Evolutionary conservation across 1,140 invertebrate species (phyloP).

Genomic region (Triops cancriformis): DNA sequence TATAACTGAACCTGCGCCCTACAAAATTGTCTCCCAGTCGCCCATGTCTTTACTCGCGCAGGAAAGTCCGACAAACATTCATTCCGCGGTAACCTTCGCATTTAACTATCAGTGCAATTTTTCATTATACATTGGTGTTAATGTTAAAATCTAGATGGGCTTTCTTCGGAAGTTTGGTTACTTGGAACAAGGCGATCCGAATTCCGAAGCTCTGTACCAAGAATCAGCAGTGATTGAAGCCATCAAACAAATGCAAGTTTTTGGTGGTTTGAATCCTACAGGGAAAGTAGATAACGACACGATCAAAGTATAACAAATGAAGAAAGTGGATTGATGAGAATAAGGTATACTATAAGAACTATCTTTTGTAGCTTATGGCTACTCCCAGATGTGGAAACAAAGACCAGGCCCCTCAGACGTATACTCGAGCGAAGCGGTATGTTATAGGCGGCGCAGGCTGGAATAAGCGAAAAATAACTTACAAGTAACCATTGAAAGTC

Average conservation of each 20-base stretch:
- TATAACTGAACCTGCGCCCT: background rate
- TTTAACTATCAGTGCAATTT: background rate
- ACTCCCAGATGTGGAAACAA: conserved; percentile 51
- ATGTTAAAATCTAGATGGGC: conserved; percentile 41
- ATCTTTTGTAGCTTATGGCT: conserved; percentile 47
- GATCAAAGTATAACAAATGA: conserved; percentile 40
- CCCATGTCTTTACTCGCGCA: background rate
- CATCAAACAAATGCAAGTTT: conserved; percentile 54
- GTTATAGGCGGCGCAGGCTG: conserved; percentile 49
- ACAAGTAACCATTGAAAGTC: conserved; percentile 34
- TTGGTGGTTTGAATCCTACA: conserved; percentile 54
- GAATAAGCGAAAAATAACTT: conserved; percentile 52
- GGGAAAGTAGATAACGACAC: conserved; percentile 53
- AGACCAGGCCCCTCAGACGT: conserved; percentile 31
- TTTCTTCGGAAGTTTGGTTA: conserved; percentile 58
- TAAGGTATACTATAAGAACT: background rate
- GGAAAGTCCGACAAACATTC: background rate
- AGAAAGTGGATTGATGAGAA: conserved; percentile 22
- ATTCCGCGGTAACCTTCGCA: background rate
- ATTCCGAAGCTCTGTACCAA: conserved; percentile 49
- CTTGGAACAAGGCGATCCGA: conserved; percentile 39
- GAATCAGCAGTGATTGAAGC: conserved; percentile 49
- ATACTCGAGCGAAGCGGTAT: conserved; percentile 45
- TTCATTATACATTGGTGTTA: background rate
- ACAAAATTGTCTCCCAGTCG: background rate